These are phyloP conservation scores for Eurosta solidaginis DNA, from an alignment of 1,140 invertebrate genomes.

Conservation along the genomic window DNA sequence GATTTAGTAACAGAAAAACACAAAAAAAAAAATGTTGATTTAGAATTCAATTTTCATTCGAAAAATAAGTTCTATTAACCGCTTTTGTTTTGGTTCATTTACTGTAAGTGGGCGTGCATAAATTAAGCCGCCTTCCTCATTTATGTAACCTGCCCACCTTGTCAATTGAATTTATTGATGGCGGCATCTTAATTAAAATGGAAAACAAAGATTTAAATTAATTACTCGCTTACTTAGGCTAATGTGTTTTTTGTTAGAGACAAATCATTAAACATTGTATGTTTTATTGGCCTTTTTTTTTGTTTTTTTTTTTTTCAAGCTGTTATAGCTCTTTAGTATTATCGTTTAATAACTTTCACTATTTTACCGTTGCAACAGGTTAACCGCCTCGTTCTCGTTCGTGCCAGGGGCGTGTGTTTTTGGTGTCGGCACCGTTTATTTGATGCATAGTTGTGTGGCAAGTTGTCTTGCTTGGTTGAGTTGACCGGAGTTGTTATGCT, in stretches of 20 bases:
- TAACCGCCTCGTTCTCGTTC: conserved; percentile 26
- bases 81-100: neutral
- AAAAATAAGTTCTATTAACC: neutral
- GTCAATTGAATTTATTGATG: neutral
- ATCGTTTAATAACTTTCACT: conserved; percentile 26
- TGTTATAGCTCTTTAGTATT: no score
- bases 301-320: no score
- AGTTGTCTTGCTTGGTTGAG: no score
- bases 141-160: neutral
- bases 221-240: conserved; percentile 18
- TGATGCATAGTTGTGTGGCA: neutral
- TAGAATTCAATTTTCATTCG: no score
- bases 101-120: neutral
- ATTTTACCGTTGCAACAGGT: conserved; percentile 24
- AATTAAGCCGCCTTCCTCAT: neutral
- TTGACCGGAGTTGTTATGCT: neutral
- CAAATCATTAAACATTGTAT: conserved; percentile 16
- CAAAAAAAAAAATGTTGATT: neutral
- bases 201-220: neutral
- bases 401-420: neutral
- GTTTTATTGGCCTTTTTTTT: neutral
- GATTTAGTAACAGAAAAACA: no score
- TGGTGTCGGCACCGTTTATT: neutral
- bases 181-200: neutral
- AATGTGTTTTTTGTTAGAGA: neutral